Evolutionary conservation across 2,113 vertebrate species (phyloP).

Genomic region (Odontophorus gujanensis): DNA sequence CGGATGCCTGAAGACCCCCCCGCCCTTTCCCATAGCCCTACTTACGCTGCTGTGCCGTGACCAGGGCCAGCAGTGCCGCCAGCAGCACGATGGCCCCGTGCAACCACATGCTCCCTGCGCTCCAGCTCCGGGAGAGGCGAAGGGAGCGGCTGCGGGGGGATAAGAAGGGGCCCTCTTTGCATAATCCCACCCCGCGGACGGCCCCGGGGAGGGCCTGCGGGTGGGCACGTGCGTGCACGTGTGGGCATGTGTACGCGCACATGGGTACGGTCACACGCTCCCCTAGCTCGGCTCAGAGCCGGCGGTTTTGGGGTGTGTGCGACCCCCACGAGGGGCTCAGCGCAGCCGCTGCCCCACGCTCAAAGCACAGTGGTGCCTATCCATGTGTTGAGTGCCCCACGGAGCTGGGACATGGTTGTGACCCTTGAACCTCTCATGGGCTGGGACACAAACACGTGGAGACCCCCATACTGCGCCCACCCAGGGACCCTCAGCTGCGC

Average conservation of each 20-base stretch:
- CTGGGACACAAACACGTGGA: not conserved
- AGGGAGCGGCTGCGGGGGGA: not conserved
- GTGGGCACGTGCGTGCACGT: not conserved
- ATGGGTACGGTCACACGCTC: not conserved
- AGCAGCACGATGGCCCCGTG: not conserved
- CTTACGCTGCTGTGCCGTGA: conserved; percentile 68
- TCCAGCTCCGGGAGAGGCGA: not conserved
- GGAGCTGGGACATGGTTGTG: not conserved
- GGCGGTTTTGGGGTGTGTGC: not conserved
- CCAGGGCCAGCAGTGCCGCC: conserved; percentile 53
- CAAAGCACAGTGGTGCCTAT: not conserved
- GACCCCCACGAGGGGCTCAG: not conserved
- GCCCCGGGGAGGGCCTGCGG: not conserved
- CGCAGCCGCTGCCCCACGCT: not conserved
- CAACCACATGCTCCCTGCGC: not conserved
- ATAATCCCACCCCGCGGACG: conserved; percentile 32
- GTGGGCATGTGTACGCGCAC: not conserved
- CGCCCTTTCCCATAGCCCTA: not conserved
- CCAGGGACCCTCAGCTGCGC: not conserved
- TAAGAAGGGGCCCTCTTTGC: conserved; percentile 71
- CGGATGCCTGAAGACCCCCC: fast-evolving
- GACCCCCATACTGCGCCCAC: not conserved
- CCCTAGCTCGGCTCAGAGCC: not conserved
- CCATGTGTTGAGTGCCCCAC: not conserved
- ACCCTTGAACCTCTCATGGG: too few relatives aligned